Percentiles rank a stretch among this genome's conserved stretches.
These are phyloP conservation scores for Saiga tatarica DNA, from an alignment of 2,113 vertebrate genomes.

Conservation along the genomic window DNA sequence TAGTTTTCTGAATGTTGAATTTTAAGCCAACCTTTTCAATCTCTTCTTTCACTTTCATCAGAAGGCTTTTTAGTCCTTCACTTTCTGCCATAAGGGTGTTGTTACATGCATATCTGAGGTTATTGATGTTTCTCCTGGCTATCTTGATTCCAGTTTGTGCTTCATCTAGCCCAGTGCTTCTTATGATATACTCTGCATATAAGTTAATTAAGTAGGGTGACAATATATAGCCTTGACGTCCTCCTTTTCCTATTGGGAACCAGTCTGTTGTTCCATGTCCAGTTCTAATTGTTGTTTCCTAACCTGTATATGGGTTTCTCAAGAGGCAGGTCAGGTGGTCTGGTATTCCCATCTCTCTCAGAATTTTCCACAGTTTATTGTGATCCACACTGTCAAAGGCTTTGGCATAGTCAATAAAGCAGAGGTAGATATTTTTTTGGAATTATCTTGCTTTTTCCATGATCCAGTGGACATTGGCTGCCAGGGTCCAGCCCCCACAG, in stretches of 20 bases:
- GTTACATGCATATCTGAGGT: neutral
- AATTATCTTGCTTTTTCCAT: neutral
- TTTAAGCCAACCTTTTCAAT: neutral
- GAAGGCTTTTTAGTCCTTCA: neutral
- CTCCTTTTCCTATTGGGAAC: neutral
- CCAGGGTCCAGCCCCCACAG: no score
- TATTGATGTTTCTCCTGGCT: neutral
- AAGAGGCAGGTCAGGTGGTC: neutral
- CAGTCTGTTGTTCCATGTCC: neutral
- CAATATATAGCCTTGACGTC: accelerated
- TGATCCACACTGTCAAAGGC: neutral
- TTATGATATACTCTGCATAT: neutral
- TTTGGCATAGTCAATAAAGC: neutral
- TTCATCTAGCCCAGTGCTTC: neutral
- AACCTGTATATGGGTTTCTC: neutral
- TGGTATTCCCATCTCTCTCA: neutral
- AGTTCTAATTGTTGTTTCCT: neutral
- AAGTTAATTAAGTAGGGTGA: neutral
- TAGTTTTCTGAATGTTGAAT: neutral
- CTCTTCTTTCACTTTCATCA: neutral
- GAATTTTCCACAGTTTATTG: neutral
- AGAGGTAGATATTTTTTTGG: neutral
- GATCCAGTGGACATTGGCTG: neutral
- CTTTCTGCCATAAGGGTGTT: neutral
- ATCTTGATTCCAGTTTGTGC: neutral